These are phyloP conservation scores for Trichomycterus rosablanca DNA, from an alignment of 2,113 vertebrate species.

Conservation along the genomic window DNA sequence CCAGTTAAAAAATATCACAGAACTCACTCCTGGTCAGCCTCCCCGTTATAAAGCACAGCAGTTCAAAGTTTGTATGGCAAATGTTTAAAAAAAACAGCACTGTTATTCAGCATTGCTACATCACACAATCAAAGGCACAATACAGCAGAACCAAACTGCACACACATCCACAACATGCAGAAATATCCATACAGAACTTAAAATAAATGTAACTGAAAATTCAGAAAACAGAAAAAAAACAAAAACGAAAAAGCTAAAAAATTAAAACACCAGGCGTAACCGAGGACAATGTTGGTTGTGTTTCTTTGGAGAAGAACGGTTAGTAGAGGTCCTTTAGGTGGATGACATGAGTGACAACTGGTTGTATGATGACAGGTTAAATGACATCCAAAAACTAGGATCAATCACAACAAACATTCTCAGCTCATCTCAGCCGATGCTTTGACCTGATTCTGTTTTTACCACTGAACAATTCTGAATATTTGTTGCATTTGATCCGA, in stretches of 20 bases:
- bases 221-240: constrained; percentile 25
- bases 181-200: constrained; percentile 55
- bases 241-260: constrained; percentile 43
- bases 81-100: constrained; percentile 2
- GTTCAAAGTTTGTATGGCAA: constrained; percentile 24
- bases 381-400: constrained; percentile 45
- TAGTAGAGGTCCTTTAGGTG: constrained; percentile 83
- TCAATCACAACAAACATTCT: constrained; percentile 45
- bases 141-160: constrained; percentile 42
- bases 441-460: neutral
- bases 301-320: constrained; percentile 65
- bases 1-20: neutral
- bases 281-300: constrained; percentile 39
- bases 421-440: neutral
- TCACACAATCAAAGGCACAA: constrained; percentile 38
- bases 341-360: constrained; percentile 73
- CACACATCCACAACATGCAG: constrained; percentile 48
- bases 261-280: constrained; percentile 49
- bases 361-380: constrained; percentile 70
- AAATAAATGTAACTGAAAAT: constrained; percentile 19
- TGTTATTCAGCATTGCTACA: constrained; percentile 21
- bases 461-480: constrained; percentile 4
- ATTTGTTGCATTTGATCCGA: constrained; percentile 68
- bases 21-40: constrained; percentile 45
- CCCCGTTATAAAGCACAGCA: constrained; percentile 34